A percentile compares a stretch with the other conserved stretches of the same genome.
These are phyloP conservation scores for Phacellophora camtschatica DNA, from an alignment of 30 jellyfish, hydroid and myxozoan genomes.

Conservation along the genomic window DNA sequence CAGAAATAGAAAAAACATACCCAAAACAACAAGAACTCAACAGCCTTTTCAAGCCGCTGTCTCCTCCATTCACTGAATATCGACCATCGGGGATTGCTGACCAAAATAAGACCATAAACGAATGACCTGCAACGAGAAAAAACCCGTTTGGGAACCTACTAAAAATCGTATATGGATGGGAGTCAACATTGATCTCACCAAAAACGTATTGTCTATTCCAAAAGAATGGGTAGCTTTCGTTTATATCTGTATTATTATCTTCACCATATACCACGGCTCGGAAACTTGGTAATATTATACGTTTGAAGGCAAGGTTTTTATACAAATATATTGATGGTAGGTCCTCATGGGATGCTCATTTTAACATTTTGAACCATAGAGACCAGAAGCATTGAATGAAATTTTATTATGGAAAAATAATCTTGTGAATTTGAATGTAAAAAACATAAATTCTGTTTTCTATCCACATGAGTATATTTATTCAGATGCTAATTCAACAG, in stretches of 20 bases:
- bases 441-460: not conserved
- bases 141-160: conserved; percentile 34
- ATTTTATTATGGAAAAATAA: not conserved
- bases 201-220: not conserved
- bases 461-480: not conserved
- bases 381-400: not conserved
- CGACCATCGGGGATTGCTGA: no score
- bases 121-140: conserved; percentile 12
- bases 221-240: not conserved
- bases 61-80: no score
- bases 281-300: not conserved
- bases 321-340: not conserved
- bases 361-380: not conserved
- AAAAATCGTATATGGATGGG: not conserved
- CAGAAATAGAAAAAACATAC: no score
- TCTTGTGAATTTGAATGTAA: not conserved
- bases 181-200: not conserved
- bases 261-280: conserved; percentile 34
- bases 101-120: no score
- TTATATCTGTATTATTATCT: not conserved
- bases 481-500: conserved; percentile 9
- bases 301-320: conserved; percentile 18
- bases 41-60: no score
- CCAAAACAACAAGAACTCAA: no score
- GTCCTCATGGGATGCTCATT: conserved; percentile 18